A percentile compares a stretch with the other conserved stretches of the same genome.
These are phyloP conservation scores for Melanostoma mellinum DNA, from an alignment of 2,888 invertebrate genomes.

Conservation along the genomic window DNA sequence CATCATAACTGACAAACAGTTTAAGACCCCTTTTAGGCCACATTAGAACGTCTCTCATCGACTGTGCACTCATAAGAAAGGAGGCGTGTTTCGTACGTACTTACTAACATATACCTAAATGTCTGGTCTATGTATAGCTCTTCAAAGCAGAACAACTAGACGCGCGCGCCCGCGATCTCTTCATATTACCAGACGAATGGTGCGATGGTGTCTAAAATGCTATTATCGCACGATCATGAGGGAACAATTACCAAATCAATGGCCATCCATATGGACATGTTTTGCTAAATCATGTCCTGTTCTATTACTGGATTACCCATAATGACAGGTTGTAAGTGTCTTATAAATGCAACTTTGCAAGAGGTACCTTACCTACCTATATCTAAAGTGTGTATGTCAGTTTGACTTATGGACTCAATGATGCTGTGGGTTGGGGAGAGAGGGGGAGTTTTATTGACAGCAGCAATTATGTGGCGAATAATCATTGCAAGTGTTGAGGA, in stretches of 20 bases:
- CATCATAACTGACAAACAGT: constrained; percentile 72
- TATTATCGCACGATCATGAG: constrained; percentile 64
- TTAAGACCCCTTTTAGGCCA: constrained; percentile 72
- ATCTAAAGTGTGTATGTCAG: constrained; percentile 1
- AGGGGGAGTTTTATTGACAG: constrained; percentile 68
- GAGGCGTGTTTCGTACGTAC: constrained; percentile 58
- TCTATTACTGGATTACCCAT: constrained; percentile 73
- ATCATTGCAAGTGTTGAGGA: constrained; percentile 56
- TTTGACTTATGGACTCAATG: not conserved
- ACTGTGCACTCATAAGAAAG: constrained; percentile 64
- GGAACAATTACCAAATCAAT: constrained; percentile 72
- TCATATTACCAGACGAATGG: constrained; percentile 33
- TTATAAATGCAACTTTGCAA: constrained; percentile 51
- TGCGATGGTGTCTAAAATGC: constrained; percentile 42
- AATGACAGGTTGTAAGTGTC: constrained; percentile 73
- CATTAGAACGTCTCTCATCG: constrained; percentile 74
- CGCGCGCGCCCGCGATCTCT: constrained; percentile 51
- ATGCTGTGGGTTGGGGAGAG: not conserved
- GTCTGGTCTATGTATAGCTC: not conserved
- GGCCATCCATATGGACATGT: constrained; percentile 64
- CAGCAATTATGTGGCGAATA: constrained; percentile 63
- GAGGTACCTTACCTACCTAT: constrained; percentile 36
- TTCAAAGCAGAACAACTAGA: constrained; percentile 51
- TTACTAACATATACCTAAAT: too few species aligned
- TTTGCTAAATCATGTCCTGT: constrained; percentile 69